phyloP scores from a whole-genome alignment of 1,140 invertebrate genomes.

The Trachymyrmex septentrionalis region DNA sequence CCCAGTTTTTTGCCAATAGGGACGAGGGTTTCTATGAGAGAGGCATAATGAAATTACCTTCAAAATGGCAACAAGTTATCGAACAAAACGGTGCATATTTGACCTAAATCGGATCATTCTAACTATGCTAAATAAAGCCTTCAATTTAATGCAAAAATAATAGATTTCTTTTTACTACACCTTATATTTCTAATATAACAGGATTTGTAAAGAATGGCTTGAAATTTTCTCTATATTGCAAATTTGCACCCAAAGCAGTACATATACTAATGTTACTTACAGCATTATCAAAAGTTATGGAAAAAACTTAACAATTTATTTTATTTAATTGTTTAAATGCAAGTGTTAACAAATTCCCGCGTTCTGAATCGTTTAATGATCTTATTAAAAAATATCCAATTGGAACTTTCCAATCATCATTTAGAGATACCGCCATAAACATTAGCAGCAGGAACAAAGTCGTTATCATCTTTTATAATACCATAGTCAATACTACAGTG shows the following conservation, averaged over 20 bases:
- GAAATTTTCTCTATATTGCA: not conserved
- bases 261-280: not conserved
- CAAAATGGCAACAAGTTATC: too few relatives aligned
- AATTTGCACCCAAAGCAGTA: not conserved
- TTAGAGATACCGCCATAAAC: constrained; percentile 10
- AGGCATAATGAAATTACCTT: too few relatives aligned
- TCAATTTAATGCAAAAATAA: too few relatives aligned
- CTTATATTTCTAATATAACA: not conserved
- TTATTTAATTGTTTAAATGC: not conserved
- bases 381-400: constrained; percentile 15
- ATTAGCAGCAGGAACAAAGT: not conserved
- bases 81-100: too few relatives aligned
- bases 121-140: too few relatives aligned
- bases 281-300: constrained; percentile 9
- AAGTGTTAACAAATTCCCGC: not conserved
- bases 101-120: too few relatives aligned
- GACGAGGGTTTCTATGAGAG: too few relatives aligned
- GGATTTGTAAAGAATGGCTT: constrained; percentile 14
- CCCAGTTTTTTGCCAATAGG: too few relatives aligned
- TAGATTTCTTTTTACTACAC: too few relatives aligned
- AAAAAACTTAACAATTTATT: not conserved
- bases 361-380: not conserved
- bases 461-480: not conserved
- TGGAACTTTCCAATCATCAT: not conserved
- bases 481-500: not conserved